Evolutionary conservation across 2,797 vertebrate species (phyloP).

Genomic region (Sebastes goodei): DNA sequence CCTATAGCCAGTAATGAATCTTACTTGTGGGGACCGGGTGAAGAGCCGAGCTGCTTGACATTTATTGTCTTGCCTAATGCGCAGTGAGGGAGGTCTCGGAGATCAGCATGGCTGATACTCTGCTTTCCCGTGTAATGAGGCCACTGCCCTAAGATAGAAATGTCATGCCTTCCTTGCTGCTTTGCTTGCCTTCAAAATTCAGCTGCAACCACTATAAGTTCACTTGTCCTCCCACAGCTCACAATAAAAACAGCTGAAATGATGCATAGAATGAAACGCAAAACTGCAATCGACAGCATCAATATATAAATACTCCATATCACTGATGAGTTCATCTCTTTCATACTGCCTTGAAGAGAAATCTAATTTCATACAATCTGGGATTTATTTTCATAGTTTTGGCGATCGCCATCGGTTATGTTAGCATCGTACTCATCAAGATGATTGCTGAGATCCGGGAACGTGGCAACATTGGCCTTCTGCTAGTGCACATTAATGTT

Average conservation of each 20-base stretch:
- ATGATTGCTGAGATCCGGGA: background rate
- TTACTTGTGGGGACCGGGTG: conserved; percentile 72
- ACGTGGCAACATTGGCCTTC: background rate
- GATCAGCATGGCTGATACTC: conserved; percentile 70
- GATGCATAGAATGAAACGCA: background rate
- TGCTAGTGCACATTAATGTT: background rate
- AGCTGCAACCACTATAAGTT: background rate
- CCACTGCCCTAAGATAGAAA: conserved; percentile 47
- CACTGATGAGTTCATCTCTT: background rate
- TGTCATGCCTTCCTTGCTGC: conserved; percentile 18
- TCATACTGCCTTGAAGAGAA: background rate
- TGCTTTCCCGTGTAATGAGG: conserved; percentile 66
- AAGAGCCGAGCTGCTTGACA: conserved; percentile 77
- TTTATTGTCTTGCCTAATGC: conserved; percentile 82
- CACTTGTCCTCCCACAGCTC: background rate
- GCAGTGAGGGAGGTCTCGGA: conserved; percentile 64
- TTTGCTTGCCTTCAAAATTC: conserved; percentile 29
- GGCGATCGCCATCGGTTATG: background rate
- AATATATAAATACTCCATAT: background rate
- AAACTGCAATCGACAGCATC: background rate
- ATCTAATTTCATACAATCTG: background rate
- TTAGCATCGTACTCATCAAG: background rate
- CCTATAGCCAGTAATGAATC: conserved; percentile 80
- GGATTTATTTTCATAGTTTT: background rate
- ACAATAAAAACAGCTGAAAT: background rate